Evolutionary conservation across 53 echinoderm and acorn worm species (phyloP), one percentile per base, ranked within the genome.

Genomic region (Henricia sp.): DNA sequence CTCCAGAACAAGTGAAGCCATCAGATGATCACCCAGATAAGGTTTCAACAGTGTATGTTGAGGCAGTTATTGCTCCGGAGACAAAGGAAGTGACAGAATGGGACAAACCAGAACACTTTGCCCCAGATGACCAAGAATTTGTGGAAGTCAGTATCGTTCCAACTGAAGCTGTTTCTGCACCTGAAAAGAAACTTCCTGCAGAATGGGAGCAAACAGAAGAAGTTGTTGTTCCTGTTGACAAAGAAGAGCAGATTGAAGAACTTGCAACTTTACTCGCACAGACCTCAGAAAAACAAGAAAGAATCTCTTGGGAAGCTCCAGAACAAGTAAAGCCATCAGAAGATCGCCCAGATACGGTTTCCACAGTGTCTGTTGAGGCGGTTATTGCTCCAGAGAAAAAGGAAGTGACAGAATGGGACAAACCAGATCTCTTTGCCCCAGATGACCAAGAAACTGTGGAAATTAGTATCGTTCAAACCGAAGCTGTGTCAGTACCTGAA

Each of bases 91-190:
- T 59, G 2, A 57, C 77, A 44, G 42, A 77, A 32, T 83, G 87
- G 74, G 69, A 75, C 52, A 60, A 73, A 14, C 77, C 92, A 63
- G 86, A 82, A 32, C 69, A 87, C 16, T 74, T 82, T 65, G 67
- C 32, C 3, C 11, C 50, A 3, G 35, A 50, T 21, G 51, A 30
- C 35, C 67, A 50, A 2, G 51, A 1, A 1, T 9, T 46, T 46
- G 60, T 58, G 19, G 77, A 77, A 54, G 59, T 77, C 21, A 77
- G 29, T 42, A 20, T 66, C 2, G 32, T 73, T 36, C n/a, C 67
- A 16, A 36, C 74, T 11, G 89, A 89, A 82, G 82, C 86, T 19
- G 63, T 77, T 6, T 58, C 77, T 77, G 77, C 46, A 17, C 77
- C 77, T 16, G 77, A 77, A 11, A 77, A 80, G 54, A 55, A 86